Evolutionary conservation across 1,140 invertebrate species (phyloP), one percentile per base, ranked within the genome.

Genomic region (Geopemphigus sp.): DNA sequence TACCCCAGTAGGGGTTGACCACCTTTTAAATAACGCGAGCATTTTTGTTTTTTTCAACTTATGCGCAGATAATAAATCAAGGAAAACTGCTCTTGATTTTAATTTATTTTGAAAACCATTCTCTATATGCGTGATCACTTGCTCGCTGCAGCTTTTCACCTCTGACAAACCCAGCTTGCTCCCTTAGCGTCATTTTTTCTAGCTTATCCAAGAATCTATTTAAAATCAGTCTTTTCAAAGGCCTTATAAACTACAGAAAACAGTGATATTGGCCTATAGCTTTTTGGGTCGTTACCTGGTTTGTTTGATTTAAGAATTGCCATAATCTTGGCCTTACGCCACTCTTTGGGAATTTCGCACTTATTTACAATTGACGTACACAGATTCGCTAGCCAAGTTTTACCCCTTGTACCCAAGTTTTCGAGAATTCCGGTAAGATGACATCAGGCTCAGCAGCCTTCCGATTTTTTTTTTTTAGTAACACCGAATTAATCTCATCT

Each of bases 101-200:
- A 17, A 12, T 12, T 59, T n/a, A n/a, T n/a, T n/a, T n/a, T n/a
- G n/a, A n/a, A n/a, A n/a, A n/a, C n/a, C n/a, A n/a, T n/a, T n/a
- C n/a, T n/a, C n/a, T n/a, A n/a, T n/a, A n/a, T n/a, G n/a, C n/a
- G n/a, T n/a, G n/a, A n/a, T n/a, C n/a, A 59, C 57, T 59, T 59
- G 1, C 12, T 59, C 57, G 3, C 24, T 59, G 24, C 57, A 26
- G 19, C 24, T 59, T 59, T n/a, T 59, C n/a, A 22, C 24, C 57
- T 59, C 57, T 59, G 57, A 59, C 57, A 59, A 59, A 59, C 22
- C 57, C 24, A 22, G 57, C 24, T 59, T 59, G 57, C 6, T 59
- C 19, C n/a, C 24, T 59, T 59, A n/a, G 19, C 24, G 24, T 59
- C 5, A 59, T 59, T 22, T 59, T 59, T 59, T 59, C 57, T 59